A percentile compares a stretch with the other conserved stretches of the same genome.
phyloP scores from a whole-genome alignment of 1,140 invertebrate genomes.

The Aplysia californica region DNA sequence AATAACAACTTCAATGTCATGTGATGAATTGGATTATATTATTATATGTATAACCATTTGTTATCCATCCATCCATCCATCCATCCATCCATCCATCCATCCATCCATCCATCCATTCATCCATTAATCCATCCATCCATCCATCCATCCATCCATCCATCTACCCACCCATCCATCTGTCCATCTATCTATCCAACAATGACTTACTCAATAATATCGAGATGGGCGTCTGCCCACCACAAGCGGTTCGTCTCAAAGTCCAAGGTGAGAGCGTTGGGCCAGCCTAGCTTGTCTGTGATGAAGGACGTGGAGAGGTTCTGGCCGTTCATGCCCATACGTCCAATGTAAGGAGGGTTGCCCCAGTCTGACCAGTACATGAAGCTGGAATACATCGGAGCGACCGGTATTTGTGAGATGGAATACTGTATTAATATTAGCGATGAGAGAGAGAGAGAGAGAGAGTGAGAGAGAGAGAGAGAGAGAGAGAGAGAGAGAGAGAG shows the following conservation, averaged over 20 bases:
- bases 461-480: no score
- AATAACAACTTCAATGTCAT: no score
- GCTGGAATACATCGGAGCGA: constrained; percentile 70
- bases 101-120: background rate
- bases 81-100: background rate
- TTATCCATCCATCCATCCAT: background rate
- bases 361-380: constrained; percentile 96
- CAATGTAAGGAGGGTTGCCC: constrained; percentile 94
- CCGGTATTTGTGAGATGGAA: no score
- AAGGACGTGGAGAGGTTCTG: constrained; percentile 86
- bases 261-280: constrained; percentile 97
- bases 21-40: no score
- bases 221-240: constrained; percentile 95
- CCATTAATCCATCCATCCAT: background rate
- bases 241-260: constrained; percentile 94
- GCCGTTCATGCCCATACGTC: constrained; percentile 97
- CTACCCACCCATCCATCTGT: background rate
- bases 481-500: no score
- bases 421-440: no score
- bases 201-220: constrained; percentile 93
- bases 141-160: background rate
- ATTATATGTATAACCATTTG: no score
- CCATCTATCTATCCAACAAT: background rate
- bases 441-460: no score
- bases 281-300: constrained; percentile 94